Conservation (phyloP, 2,888 invertebrate species). For the Drosophila lutescens region DNA sequence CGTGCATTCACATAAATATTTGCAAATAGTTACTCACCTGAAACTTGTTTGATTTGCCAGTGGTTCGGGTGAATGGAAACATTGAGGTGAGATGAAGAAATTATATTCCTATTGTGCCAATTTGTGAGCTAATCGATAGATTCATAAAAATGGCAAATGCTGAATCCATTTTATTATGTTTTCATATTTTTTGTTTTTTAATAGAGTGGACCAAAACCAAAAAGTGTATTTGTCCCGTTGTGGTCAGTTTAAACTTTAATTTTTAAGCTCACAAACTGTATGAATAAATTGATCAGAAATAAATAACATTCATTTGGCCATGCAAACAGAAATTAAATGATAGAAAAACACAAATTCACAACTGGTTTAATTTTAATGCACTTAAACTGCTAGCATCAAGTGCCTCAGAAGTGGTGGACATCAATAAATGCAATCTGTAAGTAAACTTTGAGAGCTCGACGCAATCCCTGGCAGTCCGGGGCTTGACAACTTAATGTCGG, state of each 20-base stretch:
- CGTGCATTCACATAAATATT: slow-evolving; percentile 26
- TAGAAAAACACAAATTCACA: slow-evolving; percentile 12
- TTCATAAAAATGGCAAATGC: neutral
- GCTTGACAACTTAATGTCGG: slow-evolving; percentile 71
- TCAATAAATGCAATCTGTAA: slow-evolving; percentile 35
- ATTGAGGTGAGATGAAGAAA: neutral
- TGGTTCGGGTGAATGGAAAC: neutral
- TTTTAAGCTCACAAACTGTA: neutral
- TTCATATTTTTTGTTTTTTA: neutral
- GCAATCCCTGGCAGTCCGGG: slow-evolving; percentile 25
- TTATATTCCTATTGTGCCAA: neutral
- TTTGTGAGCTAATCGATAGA: neutral
- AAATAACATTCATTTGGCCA: slow-evolving; percentile 11
- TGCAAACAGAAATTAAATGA: slow-evolving; percentile 9
- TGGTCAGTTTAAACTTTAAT: slow-evolving; percentile 6
- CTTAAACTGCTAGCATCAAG: neutral
- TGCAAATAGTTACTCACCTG: slow-evolving; percentile 22
- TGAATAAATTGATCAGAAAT: slow-evolving; percentile 12
- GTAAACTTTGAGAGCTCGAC: slow-evolving; percentile 24
- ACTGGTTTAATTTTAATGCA: slow-evolving; percentile 27
- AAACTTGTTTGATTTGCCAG: slow-evolving; percentile 34
- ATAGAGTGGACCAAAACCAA: no score
- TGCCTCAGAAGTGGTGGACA: slow-evolving; percentile 2
- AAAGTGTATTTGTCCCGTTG: neutral
- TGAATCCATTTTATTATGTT: neutral